Conservation (phyloP, 2,888 invertebrate species). For the Nomada ferruginata region DNA sequence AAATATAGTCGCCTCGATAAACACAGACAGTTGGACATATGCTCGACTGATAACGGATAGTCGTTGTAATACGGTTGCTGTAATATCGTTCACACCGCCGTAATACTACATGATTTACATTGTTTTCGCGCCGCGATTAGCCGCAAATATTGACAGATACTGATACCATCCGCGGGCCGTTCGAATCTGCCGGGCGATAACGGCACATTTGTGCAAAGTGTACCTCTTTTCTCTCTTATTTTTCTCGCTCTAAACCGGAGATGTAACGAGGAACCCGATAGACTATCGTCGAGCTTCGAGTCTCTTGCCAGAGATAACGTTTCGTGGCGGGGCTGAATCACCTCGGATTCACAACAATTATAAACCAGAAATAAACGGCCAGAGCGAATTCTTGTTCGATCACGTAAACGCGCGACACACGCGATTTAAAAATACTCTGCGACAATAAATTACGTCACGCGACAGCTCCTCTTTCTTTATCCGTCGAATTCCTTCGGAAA, state of each 20-base stretch:
- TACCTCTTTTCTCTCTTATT: not conserved
- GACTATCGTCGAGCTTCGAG: not conserved
- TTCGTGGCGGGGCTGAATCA: constrained; percentile 14
- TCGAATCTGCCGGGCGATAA: constrained; percentile 31
- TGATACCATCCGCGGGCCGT: constrained; percentile 28
- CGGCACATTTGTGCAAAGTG: constrained; percentile 28
- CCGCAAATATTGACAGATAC: constrained; percentile 53
- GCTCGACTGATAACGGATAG: constrained; percentile 63
- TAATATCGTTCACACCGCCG: constrained; percentile 65
- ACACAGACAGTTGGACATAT: constrained; percentile 68
- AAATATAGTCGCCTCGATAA: constrained; percentile 68
- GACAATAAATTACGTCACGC: constrained; percentile 33
- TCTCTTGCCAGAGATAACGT: constrained; percentile 15
- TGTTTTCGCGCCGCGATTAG: constrained; percentile 58
- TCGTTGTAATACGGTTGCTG: constrained; percentile 67
- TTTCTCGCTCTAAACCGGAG: not conserved
- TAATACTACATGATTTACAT: constrained; percentile 66
- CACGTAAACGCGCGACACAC: constrained; percentile 34
- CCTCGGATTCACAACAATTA: constrained; percentile 38
- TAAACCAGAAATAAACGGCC: constrained; percentile 26
- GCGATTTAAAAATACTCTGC: constrained; percentile 26
- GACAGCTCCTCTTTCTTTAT: not conserved
- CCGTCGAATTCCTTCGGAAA: constrained; percentile 4
- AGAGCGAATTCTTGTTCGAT: constrained; percentile 33
- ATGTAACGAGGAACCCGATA: not conserved